Percentiles rank a stretch among this genome's conserved stretches.
Evolutionary conservation across 2,113 vertebrate genomes (phyloP).

Genomic region (Phalacrocorax carbo): DNA sequence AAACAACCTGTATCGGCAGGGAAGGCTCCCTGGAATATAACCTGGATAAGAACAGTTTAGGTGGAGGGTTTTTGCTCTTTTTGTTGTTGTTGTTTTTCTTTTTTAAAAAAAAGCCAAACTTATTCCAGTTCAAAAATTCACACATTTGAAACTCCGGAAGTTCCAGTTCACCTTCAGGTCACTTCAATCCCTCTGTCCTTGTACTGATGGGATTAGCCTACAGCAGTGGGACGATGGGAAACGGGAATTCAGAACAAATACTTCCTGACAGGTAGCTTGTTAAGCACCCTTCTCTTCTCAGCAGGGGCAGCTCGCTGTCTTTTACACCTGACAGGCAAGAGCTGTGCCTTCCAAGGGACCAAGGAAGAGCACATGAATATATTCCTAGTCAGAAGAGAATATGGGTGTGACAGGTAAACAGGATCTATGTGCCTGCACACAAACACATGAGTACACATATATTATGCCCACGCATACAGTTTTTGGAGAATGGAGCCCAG

Average conservation of each 20-base stretch:
- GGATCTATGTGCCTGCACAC: background rate
- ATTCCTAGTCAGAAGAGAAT: background rate
- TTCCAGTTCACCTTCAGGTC: constrained; percentile 1
- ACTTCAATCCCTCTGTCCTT: background rate
- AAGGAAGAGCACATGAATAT: background rate
- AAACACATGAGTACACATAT: fast-evolving
- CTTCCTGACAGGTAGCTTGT: background rate
- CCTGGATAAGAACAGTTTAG: background rate
- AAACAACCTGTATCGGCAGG: background rate
- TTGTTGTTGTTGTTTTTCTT: background rate
- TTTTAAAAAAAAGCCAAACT: background rate
- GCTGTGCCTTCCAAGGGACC: background rate
- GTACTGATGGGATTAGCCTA: background rate
- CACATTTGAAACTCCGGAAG: background rate
- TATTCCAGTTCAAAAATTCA: constrained; percentile 7
- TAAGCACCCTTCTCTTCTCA: background rate
- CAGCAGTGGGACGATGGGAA: background rate
- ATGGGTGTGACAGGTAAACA: background rate
- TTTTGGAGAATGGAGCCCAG: background rate
- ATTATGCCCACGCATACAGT: background rate
- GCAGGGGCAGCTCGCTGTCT: background rate
- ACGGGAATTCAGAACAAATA: background rate
- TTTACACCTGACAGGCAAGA: background rate
- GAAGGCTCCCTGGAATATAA: constrained; percentile 6
- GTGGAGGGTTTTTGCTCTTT: background rate